These are phyloP conservation scores for Oncorhynchus clarkii DNA, from an alignment of 2,113 vertebrate genomes.

Conservation along the genomic window DNA sequence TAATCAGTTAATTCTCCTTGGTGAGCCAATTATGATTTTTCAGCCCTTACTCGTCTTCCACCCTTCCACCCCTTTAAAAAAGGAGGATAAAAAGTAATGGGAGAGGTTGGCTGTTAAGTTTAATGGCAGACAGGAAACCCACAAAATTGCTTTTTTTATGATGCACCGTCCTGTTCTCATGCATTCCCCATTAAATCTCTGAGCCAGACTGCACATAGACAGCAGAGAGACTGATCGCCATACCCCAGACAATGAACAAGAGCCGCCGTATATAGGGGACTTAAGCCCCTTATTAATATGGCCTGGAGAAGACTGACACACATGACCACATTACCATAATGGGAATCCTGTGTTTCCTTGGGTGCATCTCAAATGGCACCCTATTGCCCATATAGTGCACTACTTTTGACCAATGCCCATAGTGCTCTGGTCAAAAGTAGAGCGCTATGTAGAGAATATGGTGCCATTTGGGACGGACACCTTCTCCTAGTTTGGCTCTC, in stretches of 20 bases:
- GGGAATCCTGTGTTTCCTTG: slow-evolving; percentile 32
- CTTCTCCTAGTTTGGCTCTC: slow-evolving; percentile 33
- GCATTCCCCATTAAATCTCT: slow-evolving; percentile 64
- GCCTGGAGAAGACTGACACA: not conserved
- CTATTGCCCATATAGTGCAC: too few relatives aligned
- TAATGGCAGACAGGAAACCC: slow-evolving; percentile 68
- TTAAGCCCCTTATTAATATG: slow-evolving; percentile 21
- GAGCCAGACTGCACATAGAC: slow-evolving; percentile 44
- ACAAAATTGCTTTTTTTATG: slow-evolving; percentile 72
- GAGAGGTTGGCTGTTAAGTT: slow-evolving; percentile 69
- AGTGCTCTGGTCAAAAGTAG: too few relatives aligned
- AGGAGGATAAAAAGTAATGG: slow-evolving; percentile 68
- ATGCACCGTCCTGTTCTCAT: slow-evolving; percentile 56
- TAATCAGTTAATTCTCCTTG: slow-evolving; percentile 27
- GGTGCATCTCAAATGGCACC: too few relatives aligned
- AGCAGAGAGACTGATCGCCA: slow-evolving; percentile 30
- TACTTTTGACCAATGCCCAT: too few relatives aligned
- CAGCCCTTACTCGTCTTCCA: slow-evolving; percentile 27
- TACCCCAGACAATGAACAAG: slow-evolving; percentile 32
- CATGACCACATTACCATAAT: slow-evolving; percentile 12
- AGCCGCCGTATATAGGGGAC: slow-evolving; percentile 15
- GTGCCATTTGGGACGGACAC: too few relatives aligned
- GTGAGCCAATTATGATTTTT: slow-evolving; percentile 61
- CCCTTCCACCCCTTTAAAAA: slow-evolving; percentile 50
- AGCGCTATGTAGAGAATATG: too few relatives aligned